Conservation (phyloP, 2,113 vertebrate species). For the Macaca mulatta region DNA sequence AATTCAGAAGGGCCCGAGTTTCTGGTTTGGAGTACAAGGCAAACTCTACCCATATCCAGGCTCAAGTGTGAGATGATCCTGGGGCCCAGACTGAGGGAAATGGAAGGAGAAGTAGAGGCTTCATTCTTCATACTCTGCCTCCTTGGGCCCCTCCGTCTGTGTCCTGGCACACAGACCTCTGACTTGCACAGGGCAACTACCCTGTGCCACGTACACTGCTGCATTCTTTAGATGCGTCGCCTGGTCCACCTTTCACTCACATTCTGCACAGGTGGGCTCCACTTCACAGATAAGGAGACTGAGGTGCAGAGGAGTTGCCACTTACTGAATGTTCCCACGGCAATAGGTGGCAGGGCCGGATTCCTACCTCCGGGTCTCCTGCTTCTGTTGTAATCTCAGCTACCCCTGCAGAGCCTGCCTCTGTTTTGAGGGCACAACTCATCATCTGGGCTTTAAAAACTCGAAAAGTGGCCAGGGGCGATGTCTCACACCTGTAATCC, state of each 20-base stretch:
- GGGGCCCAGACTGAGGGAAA: background rate
- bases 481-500: too few relatives aligned
- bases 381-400: background rate
- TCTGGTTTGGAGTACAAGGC: background rate
- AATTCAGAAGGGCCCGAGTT: background rate
- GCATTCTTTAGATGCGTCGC: fast-evolving
- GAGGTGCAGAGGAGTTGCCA: background rate
- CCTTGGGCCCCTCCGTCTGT: fast-evolving
- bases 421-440: background rate
- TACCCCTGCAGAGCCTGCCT: background rate
- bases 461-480: too few relatives aligned
- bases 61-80: background rate
- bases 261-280: background rate
- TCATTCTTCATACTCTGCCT: background rate
- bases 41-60: background rate
- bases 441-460: background rate
- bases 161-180: background rate
- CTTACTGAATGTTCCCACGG: background rate
- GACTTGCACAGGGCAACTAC: too few relatives aligned
- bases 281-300: background rate
- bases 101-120: background rate
- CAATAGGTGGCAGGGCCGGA: background rate
- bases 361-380: background rate
- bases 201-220: fast-evolving
- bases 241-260: background rate